Evolutionary conservation across 2,113 vertebrate species (phyloP).

Genomic region (Craseonycteris thonglongyai): DNA sequence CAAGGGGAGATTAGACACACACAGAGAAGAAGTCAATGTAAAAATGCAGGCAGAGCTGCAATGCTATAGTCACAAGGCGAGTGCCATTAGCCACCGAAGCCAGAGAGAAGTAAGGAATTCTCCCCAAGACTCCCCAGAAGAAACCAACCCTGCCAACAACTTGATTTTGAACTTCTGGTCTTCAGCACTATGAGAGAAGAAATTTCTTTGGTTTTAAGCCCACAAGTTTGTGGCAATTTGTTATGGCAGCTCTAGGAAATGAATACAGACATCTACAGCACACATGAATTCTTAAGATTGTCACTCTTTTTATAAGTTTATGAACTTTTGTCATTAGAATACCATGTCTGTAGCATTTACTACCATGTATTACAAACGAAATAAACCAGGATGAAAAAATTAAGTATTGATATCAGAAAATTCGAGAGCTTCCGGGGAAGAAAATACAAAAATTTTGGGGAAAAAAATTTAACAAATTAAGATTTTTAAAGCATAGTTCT

Average conservation of each 20-base stretch:
- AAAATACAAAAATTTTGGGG: not conserved
- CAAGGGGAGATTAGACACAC: not conserved
- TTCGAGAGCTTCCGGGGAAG: not conserved
- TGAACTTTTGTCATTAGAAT: not conserved
- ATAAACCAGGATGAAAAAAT: not conserved
- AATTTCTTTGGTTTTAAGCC: not conserved
- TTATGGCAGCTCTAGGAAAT: not conserved
- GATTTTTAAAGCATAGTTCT: not conserved
- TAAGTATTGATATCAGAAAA: constrained; percentile 12
- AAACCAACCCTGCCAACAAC: not conserved
- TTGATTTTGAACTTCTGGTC: not conserved
- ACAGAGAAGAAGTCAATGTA: not conserved
- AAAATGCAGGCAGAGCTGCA: not conserved
- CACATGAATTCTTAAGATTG: not conserved
- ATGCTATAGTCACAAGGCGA: not conserved
- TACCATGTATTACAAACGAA: not conserved
- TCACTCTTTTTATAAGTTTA: not conserved
- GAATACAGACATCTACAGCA: not conserved
- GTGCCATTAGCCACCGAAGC: not conserved
- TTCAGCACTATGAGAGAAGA: not conserved
- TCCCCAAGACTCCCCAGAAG: not conserved
- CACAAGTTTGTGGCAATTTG: not conserved
- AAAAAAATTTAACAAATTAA: not conserved
- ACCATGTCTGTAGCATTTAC: not conserved
- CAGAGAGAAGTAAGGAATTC: not conserved